Conservation (phyloP, 2,888 invertebrate genomes). For the Ischnus inquisitorius region DNA sequence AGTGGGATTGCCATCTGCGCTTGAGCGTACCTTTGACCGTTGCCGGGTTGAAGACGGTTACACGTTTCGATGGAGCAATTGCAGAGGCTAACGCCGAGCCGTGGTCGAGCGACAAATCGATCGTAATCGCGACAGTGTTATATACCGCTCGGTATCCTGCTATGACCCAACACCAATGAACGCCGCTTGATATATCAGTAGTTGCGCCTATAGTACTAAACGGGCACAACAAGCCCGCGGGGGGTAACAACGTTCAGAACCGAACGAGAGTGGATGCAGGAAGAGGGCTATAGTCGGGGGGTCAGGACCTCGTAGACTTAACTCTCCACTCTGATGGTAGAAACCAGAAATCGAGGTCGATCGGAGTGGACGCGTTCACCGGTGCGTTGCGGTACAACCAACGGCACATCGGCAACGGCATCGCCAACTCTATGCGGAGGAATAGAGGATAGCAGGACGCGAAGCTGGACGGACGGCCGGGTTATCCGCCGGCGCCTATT, state of each 20-base stretch:
- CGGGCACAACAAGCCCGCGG: neutral
- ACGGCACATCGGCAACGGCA: constrained; percentile 32
- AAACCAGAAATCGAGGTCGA: constrained; percentile 81
- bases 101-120: constrained; percentile 76
- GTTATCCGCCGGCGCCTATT: constrained; percentile 83
- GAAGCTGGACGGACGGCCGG: constrained; percentile 75
- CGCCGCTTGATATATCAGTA: neutral
- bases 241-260: neutral
- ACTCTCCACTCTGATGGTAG: constrained; percentile 37
- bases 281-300: neutral
- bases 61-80: constrained; percentile 57
- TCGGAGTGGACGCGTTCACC: constrained; percentile 73
- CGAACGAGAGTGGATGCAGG: constrained; percentile 10
- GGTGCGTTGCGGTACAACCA: constrained; percentile 66
- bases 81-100: constrained; percentile 43
- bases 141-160: constrained; percentile 1
- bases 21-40: neutral
- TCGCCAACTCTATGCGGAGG: constrained; percentile 28
- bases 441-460: constrained; percentile 40
- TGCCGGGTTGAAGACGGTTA: constrained; percentile 47
- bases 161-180: neutral
- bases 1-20: constrained; percentile 27
- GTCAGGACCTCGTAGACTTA: constrained; percentile 40
- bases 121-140: constrained; percentile 73
- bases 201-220: neutral